phyloP scores from a whole-genome alignment of 2,888 invertebrate genomes.

The Chalcosyrphus nemorum region DNA sequence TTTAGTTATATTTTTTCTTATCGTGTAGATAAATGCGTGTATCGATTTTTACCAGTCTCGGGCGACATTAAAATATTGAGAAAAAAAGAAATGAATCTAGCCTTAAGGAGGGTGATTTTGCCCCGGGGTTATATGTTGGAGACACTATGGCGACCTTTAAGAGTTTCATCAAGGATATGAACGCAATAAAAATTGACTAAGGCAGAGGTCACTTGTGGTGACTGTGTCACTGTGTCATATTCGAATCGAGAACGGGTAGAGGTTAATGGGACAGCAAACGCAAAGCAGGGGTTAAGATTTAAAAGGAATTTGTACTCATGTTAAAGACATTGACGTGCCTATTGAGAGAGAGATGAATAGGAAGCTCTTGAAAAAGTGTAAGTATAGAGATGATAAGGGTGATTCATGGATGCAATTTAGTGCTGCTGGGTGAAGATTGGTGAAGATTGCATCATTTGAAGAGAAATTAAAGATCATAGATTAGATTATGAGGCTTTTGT shows the following conservation, averaged over 20 bases:
- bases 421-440: no score
- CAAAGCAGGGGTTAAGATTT: not conserved
- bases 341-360: no score
- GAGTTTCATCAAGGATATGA: slow-evolving; percentile 17
- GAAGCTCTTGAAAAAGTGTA: no score
- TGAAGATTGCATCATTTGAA: no score
- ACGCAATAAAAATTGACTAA: slow-evolving; percentile 31
- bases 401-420: no score
- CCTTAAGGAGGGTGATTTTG: not conserved
- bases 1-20: slow-evolving; percentile 27
- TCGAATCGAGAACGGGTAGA: not conserved
- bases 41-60: slow-evolving; percentile 44
- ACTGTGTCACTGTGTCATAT: not conserved
- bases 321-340: no score
- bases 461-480: no score
- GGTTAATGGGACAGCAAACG: not conserved
- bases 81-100: not conserved
- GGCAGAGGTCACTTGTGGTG: not conserved
- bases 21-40: slow-evolving; percentile 33
- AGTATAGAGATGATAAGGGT: no score
- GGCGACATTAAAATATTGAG: not conserved
- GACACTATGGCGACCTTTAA: slow-evolving; percentile 39
- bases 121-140: not conserved
- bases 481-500: no score
- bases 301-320: not conserved